Base-by-base conservation (phyloP, 2,113 vertebrate genomes). In the Oryzias celebensis region DNA sequence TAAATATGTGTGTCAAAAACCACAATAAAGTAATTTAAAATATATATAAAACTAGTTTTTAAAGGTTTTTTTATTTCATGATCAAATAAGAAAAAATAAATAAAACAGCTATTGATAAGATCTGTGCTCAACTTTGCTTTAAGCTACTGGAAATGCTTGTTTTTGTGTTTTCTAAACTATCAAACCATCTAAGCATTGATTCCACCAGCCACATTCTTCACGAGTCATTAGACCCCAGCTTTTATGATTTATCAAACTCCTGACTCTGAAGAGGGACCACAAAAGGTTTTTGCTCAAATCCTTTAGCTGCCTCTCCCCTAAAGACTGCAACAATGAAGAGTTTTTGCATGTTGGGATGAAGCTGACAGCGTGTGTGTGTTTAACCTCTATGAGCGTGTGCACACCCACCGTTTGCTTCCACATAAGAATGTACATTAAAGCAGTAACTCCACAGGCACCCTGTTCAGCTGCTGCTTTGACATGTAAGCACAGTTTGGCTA, bases 241-340 rank as follows among this genome's bases (percentile, higher is more conserved):
- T 67, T 50, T 67, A 81, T 68, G 44, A 54, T 58, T 54, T 43
- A 59, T 52, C 48, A 52, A n/a, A 62, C 61, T 57, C 72, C 71
- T 75, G 59, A 50, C 57, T 76, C 68, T 53, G 28, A 80, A 60
- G 68, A 65, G 70, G 72, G 70, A 65, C 64, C 68, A 62, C 63
- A 71, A 57, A 63, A 61, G 41, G 55, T 67, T 65, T 20, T 65
- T 71, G 63, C 80, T 68, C 46, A 76, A 79, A 80, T 80, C 63
- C 77, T 63, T 65, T 50, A 67, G 80, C 73, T 70, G 75, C 71
- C 64, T 72, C 55, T 58, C 51, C 45, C 68, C 75, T 46, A 68
- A 52, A 65, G 71, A 78, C 62, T 74, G 58, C 28, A 75, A 65
- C 68, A 70, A 67, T 78, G 65, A 77, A 80, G 64, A 82, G 55